These are phyloP conservation scores for Ammodytes dubius DNA, from an alignment of 2,113 vertebrate species.

Conservation along the genomic window DNA sequence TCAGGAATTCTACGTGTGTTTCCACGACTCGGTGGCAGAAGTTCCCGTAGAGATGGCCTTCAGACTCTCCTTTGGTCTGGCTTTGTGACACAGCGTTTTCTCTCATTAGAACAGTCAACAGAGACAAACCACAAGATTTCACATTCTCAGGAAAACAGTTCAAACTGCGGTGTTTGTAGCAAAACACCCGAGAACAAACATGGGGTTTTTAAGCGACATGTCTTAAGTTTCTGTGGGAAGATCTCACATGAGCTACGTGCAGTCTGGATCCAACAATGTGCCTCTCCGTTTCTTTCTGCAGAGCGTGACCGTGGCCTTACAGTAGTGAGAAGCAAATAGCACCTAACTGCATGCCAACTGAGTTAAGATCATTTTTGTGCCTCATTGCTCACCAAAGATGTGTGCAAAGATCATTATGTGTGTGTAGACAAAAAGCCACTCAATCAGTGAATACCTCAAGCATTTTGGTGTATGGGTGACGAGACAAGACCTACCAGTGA, in stretches of 20 bases:
- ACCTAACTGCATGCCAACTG: not conserved
- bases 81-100: slow-evolving; percentile 74
- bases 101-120: not conserved
- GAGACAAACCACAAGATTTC: not conserved
- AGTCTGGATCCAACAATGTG: not conserved
- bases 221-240: not conserved
- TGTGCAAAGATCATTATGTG: not conserved
- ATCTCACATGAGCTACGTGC: not conserved
- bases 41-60: slow-evolving; percentile 96
- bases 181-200: not conserved
- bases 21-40: slow-evolving; percentile 95
- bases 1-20: slow-evolving; percentile 97
- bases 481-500: not conserved
- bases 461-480: not conserved
- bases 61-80: slow-evolving; percentile 93
- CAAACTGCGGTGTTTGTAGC: not conserved
- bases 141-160: slow-evolving; percentile 54
- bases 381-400: not conserved
- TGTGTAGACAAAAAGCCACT: slow-evolving; percentile 9
- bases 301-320: not conserved
- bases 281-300: slow-evolving; percentile 1
- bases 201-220: not conserved
- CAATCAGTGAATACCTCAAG: slow-evolving; percentile 65
- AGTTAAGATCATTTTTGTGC: slow-evolving; percentile 24
- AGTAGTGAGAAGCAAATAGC: not conserved